Evolutionary conservation across 2,888 invertebrate genomes (phyloP).

Genomic region (Eristalinus sepulchralis): DNA sequence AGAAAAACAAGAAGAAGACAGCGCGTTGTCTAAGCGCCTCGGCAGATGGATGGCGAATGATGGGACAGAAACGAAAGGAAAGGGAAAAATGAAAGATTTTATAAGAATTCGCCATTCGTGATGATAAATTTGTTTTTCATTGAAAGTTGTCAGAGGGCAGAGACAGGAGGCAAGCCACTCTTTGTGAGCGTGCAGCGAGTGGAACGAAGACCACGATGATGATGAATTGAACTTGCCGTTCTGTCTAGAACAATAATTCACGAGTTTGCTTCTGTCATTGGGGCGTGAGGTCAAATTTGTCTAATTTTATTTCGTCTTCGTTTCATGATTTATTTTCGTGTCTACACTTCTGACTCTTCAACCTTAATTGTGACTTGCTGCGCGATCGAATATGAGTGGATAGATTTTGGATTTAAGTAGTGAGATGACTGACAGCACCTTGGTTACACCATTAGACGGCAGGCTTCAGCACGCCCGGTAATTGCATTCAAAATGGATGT

Average conservation of each 20-base stretch:
- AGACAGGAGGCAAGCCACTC: background rate
- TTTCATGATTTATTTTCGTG: conserved; percentile 31
- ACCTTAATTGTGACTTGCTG: background rate
- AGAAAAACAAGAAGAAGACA: background rate
- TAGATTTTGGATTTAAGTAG: background rate
- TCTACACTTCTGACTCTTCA: background rate
- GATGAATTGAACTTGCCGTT: conserved; percentile 50
- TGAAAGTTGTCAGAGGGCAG: conserved; percentile 57
- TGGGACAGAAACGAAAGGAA: conserved; percentile 17
- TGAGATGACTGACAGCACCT: background rate
- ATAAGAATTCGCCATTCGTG: conserved; percentile 40
- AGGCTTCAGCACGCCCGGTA: background rate
- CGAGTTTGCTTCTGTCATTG: conserved; percentile 18
- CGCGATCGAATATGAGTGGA: background rate
- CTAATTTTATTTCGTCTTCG: conserved; percentile 47
- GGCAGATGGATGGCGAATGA: conserved; percentile 50
- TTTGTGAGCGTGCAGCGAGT: background rate
- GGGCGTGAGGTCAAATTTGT: conserved; percentile 42
- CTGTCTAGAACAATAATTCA: conserved; percentile 34
- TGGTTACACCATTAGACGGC: background rate
- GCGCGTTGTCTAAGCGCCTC: conserved; percentile 36
- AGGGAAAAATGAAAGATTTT: background rate
- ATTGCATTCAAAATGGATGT: background rate
- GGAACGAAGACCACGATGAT: conserved; percentile 43
- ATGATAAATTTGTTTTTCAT: conserved; percentile 62